Evolutionary conservation across 2,113 vertebrate species (phyloP), one percentile per base, ranked within the genome.

Genomic region (Gorsachius goisagi): DNA sequence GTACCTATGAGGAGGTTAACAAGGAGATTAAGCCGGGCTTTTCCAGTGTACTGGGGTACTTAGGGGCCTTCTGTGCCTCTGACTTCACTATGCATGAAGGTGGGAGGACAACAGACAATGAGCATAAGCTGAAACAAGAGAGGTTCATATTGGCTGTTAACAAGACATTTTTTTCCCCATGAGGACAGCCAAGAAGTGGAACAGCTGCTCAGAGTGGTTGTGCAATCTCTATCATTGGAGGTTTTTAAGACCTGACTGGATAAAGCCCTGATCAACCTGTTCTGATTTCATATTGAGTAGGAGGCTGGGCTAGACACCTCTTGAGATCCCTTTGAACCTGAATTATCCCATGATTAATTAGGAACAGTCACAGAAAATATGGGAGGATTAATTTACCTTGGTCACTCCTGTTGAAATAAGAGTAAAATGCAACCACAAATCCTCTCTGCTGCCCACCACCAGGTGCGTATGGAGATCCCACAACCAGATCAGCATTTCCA

Each of bases 391-490:
- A 78, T 89, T 73, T 72, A 98, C 98, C 98, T 98, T 90, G 87
- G 78, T n/a, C 2, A 12, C 41, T 94, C n/a, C 91, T 84, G 68
- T 78, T 63, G 77, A 90, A 85, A 39, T 41, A 79, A 16, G 98
- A 98, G 62, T 96, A 96, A 93, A 98, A 98, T 1, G 94, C 98
- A 86, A 91, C 96, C 81, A 98, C 98, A 32, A 98, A 81, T 76
- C 98, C 98, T 95, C 94, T 97, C 94, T 98, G 98, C 82, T 94
- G 97, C 49, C 98, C 98, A 83, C 93, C 96, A 16, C 96, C 95
- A 0, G 98, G 97, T 33, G 98, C 98, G 33, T 98, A 98, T 6
- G 98, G 98, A 55, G 98, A 98, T 28, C 98, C 97, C 22, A 97
- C 96, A 67, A 98, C 90, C 71, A 98, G 96, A 74, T 98, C 98